Evolutionary conservation across 2,797 vertebrate species (phyloP).

Genomic region (Artibeus lituratus): DNA sequence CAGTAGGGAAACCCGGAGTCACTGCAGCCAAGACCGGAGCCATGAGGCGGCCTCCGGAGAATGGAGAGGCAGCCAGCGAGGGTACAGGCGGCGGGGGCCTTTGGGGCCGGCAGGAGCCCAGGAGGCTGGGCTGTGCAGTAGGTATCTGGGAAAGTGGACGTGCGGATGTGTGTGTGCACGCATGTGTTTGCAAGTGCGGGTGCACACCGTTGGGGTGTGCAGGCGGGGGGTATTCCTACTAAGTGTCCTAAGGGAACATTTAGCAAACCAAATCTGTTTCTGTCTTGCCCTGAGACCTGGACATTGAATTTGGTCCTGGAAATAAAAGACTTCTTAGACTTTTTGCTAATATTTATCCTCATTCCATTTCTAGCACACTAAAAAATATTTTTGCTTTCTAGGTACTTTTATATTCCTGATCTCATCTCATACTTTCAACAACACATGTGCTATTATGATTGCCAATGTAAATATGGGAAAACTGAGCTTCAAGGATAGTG

Average conservation of each 20-base stretch:
- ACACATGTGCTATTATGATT: not conserved
- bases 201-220: not conserved
- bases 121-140: conserved; percentile 56
- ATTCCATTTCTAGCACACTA: not conserved
- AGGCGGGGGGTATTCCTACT: not conserved
- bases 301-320: not conserved
- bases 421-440: not conserved
- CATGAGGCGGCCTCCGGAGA: conserved; percentile 51
- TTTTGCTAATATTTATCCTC: not conserved
- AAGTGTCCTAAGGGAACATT: not conserved
- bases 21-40: not conserved
- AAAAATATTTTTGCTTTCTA: not conserved
- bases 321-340: not conserved
- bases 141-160: conserved; percentile 41
- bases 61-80: not conserved
- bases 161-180: not conserved
- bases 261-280: not conserved
- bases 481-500: not conserved
- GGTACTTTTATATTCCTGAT: not conserved
- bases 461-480: not conserved
- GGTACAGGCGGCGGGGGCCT: conserved; percentile 31
- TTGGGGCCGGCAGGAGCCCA: conserved; percentile 10
- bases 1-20: conserved; percentile 30
- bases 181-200: not conserved
- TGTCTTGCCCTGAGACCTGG: conserved; percentile 31